Conservation (phyloP, 92 coral and sea anemone genomes). For the Parazoanthus swiftii region DNA sequence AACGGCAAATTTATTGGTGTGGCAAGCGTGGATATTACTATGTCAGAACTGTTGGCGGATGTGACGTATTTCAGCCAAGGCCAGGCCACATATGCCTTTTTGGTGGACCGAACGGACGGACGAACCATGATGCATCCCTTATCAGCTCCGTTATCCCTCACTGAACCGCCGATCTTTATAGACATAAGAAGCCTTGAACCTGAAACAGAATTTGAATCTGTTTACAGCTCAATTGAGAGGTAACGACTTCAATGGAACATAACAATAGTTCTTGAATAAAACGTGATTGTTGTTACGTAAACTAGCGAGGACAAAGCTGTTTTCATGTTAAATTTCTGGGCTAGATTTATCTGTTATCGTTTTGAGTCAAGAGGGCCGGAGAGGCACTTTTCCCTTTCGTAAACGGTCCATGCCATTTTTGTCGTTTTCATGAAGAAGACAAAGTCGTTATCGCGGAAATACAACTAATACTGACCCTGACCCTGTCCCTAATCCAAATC, state of each 20-base stretch:
- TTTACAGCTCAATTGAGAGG: slow-evolving; percentile 55
- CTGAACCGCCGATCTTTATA: slow-evolving; percentile 53
- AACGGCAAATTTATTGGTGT: slow-evolving; percentile 63
- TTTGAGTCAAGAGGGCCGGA: too few species aligned
- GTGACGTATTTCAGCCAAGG: slow-evolving; percentile 64
- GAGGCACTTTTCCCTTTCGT: too few species aligned
- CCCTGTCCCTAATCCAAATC: too few species aligned
- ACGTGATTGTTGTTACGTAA: too few species aligned
- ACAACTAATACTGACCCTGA: too few species aligned
- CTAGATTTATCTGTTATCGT: too few species aligned
- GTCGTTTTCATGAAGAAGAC: too few species aligned
- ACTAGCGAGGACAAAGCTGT: too few species aligned
- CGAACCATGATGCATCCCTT: slow-evolving; percentile 70
- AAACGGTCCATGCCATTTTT: too few species aligned
- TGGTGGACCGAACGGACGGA: slow-evolving; percentile 57
- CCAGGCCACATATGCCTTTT: slow-evolving; percentile 62
- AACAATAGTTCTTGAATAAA: not conserved
- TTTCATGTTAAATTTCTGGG: too few species aligned
- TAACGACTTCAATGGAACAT: not conserved
- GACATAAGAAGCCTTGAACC: slow-evolving; percentile 58
- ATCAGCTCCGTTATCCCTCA: slow-evolving; percentile 56
- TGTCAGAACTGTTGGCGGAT: slow-evolving; percentile 55
- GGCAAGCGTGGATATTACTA: slow-evolving; percentile 59
- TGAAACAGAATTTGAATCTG: slow-evolving; percentile 36
- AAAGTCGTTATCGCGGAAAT: too few species aligned